Base-by-base conservation (phyloP, 2,113 vertebrate genomes). In the Callopanchax toddi region DNA sequence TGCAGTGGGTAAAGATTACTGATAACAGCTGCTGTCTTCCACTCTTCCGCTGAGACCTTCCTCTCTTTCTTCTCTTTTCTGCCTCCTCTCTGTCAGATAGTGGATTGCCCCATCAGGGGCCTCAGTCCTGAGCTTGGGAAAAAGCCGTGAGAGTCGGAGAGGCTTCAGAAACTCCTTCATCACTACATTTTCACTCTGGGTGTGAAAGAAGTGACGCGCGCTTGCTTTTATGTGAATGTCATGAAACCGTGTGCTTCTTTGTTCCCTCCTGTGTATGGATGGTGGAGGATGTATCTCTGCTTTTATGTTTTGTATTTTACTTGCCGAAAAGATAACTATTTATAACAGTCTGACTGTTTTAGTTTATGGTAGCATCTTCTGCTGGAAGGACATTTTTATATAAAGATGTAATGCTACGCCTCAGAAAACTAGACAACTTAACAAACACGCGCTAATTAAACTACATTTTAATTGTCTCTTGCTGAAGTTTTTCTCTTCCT, bases 211-310 rank as follows among this genome's bases (percentile, higher is more conserved):
- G 83, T 78, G 81, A 74, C 73, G 67, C 62, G 49, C 46, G 54
- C 79, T 79, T 67, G 56, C 74, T 83, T 82, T 84, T 79, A 85
- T 84, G 61, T 87, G 55, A 60, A 68, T 65, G 77, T 74, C 67
- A 63, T 68, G 32, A 65, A 44, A 55, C 40, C n/a, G n/a, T 76
- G 48, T 51, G 21, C 40, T 42, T 63, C 63, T 80, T 57, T 67
- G 40, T 79, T 68, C 40, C 21, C 29, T 53, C 7, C 11, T 23
- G 9, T 54, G 72, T 16, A 32, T 39, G 42, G 37, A 49, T 58
- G 26, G 10, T n/a, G n/a, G n/a, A 18, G 6, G 34, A 67, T 50
- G 16, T n/a, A 39, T 18, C 37, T 59, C 20, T 56, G 37, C 48
- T 72, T n/a, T 40, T 32, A 25, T 64, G 37, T 59, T 23, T 48